phyloP scores from a whole-genome alignment of 2,113 vertebrate species.

The Eublepharis macularius region DNA sequence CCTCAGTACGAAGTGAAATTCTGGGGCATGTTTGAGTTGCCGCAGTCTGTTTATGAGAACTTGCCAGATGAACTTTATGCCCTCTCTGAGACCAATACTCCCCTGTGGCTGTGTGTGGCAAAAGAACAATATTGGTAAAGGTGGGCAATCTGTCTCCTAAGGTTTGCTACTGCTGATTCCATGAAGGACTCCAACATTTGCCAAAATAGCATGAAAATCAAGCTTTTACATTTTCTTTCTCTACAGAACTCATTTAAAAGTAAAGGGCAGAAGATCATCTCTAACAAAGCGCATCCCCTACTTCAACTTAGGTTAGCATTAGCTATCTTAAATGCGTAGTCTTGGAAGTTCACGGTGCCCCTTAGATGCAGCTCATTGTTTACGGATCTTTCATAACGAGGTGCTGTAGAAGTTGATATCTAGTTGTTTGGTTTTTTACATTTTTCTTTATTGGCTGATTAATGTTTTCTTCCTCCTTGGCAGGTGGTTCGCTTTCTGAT shows the following conservation, averaged over 20 bases:
- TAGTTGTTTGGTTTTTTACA: not conserved
- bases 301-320: not conserved
- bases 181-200: not conserved
- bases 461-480: constrained; percentile 58
- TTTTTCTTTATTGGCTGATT: constrained; percentile 33
- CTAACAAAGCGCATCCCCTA: not conserved
- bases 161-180: not conserved
- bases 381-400: not conserved
- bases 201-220: not conserved
- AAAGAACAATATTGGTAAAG: not conserved
- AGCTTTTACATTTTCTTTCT: not conserved
- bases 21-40: not conserved
- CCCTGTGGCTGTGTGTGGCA: not conserved
- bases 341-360: not conserved
- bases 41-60: not conserved
- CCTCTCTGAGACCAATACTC: not conserved
- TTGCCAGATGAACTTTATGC: not conserved
- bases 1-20: not conserved
- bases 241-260: not conserved
- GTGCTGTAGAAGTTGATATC: not conserved
- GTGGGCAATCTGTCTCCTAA: too few species aligned
- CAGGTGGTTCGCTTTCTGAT: constrained; percentile 92
- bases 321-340: not conserved
- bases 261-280: not conserved
- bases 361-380: not conserved